Percentiles rank a stretch among this genome's conserved stretches.
These are phyloP conservation scores for Venustaconcha ellipsiformis DNA, from an alignment of 1,140 invertebrate species.

Conservation along the genomic window DNA sequence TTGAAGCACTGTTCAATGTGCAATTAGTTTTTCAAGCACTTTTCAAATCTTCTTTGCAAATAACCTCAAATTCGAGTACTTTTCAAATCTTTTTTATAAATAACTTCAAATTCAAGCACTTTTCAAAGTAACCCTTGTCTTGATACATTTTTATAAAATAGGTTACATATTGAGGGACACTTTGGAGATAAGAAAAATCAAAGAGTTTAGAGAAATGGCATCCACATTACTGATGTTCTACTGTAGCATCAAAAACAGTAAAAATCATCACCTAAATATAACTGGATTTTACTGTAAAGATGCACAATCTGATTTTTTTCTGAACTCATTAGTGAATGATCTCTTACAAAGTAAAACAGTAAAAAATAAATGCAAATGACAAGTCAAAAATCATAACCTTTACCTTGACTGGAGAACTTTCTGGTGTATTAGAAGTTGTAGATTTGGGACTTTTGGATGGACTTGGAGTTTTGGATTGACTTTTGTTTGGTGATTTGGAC, in stretches of 20 bases:
- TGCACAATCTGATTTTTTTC: no score
- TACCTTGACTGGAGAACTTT: constrained; percentile 36
- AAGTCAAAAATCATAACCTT: neutral
- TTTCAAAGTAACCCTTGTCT: no score
- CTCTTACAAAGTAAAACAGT: neutral
- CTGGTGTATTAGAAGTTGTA: constrained; percentile 33
- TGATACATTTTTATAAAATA: no score
- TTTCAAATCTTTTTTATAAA: neutral
- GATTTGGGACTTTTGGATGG: constrained; percentile 27
- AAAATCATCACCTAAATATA: no score
- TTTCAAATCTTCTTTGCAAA: neutral
- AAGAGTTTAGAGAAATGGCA: no score
- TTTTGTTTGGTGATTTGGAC: constrained; percentile 18
- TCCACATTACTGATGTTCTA: no score
- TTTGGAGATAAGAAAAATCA: no score
- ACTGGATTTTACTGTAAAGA: no score
- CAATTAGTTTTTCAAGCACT: neutral
- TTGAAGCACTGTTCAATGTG: neutral
- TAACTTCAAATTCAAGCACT: neutral
- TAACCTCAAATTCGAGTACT: neutral
- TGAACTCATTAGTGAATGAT: no score
- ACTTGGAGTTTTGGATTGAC: constrained; percentile 35
- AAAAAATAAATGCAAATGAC: neutral
- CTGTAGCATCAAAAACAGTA: no score
- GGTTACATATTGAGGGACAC: no score